A percentile compares a stretch with the other conserved stretches of the same genome.
These are phyloP conservation scores for Eupithecia centaureata DNA, from an alignment of 2,888 invertebrate genomes.

Conservation along the genomic window DNA sequence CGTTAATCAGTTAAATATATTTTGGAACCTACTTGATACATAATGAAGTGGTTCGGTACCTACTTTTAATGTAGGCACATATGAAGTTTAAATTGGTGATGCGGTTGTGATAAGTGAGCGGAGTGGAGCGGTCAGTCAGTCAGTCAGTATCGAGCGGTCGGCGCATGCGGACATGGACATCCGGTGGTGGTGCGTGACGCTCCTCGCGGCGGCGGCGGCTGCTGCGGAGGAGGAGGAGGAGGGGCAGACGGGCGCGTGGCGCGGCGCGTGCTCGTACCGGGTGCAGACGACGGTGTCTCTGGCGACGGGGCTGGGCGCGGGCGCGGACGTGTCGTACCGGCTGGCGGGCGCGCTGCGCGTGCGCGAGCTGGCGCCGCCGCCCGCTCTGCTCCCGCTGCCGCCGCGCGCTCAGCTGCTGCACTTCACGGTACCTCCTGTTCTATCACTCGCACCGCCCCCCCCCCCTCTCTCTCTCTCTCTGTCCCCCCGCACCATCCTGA, in stretches of 20 bases:
- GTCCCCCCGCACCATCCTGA: not conserved
- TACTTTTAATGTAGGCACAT: no score
- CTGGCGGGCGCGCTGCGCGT: constrained; percentile 18
- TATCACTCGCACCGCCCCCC: not conserved
- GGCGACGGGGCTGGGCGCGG: constrained; percentile 9
- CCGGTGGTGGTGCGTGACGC: not conserved
- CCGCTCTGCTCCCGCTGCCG: not conserved
- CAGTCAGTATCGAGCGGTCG: not conserved
- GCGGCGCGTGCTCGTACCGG: constrained; percentile 4
- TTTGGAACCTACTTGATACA: no score
- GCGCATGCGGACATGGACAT: not conserved
- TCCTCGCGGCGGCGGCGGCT: not conserved
- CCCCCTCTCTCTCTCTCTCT: not conserved
- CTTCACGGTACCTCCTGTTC: constrained; percentile 3
- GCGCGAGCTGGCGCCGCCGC: not conserved
- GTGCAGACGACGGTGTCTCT: not conserved
- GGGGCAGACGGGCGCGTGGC: not conserved
- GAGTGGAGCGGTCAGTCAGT: not conserved
- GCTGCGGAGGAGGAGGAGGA: not conserved
- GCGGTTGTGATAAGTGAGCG: not conserved
- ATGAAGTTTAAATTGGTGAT: no score
- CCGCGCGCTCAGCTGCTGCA: constrained; percentile 4
- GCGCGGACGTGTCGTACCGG: constrained; percentile 3
- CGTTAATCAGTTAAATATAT: no score
- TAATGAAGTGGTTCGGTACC: not conserved